phyloP scores from a whole-genome alignment of 2,797 vertebrate species.

The Trematomus bernacchii region DNA sequence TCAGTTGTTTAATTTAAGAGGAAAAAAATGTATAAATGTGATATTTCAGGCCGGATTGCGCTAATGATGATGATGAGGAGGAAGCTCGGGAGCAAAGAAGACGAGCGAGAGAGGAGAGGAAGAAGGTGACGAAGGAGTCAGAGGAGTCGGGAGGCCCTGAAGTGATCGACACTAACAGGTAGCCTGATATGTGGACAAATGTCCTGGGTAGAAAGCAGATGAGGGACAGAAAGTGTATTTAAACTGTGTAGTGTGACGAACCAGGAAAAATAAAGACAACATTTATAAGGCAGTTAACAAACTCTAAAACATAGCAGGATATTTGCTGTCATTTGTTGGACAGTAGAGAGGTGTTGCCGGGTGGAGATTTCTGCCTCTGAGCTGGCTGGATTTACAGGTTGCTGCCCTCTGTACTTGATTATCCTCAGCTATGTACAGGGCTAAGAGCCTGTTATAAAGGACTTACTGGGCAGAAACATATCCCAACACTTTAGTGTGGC shows the following conservation, averaged over 20 bases:
- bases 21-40: neutral
- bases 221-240: neutral
- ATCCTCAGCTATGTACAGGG: constrained; percentile 16
- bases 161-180: constrained; percentile 88
- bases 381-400: constrained; percentile 10
- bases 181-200: constrained; percentile 3
- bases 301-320: constrained; percentile 6
- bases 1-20: too few relatives aligned
- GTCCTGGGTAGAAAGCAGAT: neutral
- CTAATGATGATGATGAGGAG: constrained; percentile 92
- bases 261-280: neutral
- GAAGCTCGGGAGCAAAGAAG: constrained; percentile 91
- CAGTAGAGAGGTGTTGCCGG: constrained; percentile 6
- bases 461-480: neutral
- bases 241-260: neutral
- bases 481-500: neutral
- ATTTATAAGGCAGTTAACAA: neutral
- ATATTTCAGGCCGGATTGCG: constrained; percentile 82
- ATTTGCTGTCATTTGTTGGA: constrained; percentile 1
- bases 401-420: constrained; percentile 1
- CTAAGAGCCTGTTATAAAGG: neutral
- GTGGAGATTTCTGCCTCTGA: constrained; percentile 1
- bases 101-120: constrained; percentile 92
- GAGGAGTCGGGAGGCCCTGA: constrained; percentile 84
- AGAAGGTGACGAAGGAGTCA: constrained; percentile 85